Conservation (phyloP, 2,797 vertebrate species). For the Menidia menidia region DNA sequence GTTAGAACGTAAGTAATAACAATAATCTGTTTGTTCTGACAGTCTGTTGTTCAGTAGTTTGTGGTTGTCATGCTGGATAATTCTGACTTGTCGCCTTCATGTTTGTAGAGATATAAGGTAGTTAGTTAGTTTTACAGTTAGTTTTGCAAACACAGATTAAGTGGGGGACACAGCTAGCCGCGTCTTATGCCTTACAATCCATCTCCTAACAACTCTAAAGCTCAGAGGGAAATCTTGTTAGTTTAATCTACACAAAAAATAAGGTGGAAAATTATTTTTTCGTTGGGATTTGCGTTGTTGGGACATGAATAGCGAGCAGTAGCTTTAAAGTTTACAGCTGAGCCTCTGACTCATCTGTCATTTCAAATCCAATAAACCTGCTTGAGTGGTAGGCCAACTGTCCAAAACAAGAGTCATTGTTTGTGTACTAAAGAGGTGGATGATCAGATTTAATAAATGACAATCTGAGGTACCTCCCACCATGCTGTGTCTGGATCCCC, state of each 20-base stretch:
- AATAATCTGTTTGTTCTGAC: neutral
- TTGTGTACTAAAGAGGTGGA: neutral
- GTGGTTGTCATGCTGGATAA: too few species aligned
- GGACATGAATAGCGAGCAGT: neutral
- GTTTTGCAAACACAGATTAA: too few species aligned
- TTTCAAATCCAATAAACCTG: neutral
- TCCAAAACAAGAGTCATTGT: neutral
- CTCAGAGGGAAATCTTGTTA: neutral
- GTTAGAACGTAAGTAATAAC: neutral
- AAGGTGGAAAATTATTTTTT: neutral
- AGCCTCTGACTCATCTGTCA: neutral
- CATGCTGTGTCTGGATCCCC: conserved; percentile 93
- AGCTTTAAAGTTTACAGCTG: neutral
- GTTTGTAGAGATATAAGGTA: too few species aligned
- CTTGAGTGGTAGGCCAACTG: too few species aligned
- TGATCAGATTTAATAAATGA: neutral
- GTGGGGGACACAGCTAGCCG: too few species aligned
- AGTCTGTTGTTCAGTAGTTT: neutral
- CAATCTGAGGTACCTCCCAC: conserved; percentile 90
- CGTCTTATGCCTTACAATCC: neutral
- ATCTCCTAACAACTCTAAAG: neutral
- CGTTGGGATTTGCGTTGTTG: neutral
- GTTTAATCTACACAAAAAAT: neutral
- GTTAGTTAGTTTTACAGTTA: too few species aligned
- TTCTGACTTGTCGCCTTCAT: too few species aligned